phyloP scores from a whole-genome alignment of 2,888 invertebrate species.

The Cosmia pyralina region DNA sequence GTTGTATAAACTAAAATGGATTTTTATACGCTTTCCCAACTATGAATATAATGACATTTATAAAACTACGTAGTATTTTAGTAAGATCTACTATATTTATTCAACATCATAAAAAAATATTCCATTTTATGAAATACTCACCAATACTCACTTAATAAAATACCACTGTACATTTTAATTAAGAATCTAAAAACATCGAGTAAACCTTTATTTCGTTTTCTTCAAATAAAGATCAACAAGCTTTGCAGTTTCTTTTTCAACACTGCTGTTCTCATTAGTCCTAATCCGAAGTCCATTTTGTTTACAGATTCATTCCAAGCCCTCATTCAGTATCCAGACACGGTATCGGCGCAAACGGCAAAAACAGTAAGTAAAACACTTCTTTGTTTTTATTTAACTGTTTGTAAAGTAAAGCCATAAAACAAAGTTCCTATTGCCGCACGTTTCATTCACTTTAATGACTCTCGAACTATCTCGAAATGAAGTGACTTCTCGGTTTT shows the following conservation, averaged over 20 bases:
- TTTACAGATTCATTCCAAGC: constrained; percentile 98
- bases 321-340: constrained; percentile 99
- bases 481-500: constrained; percentile 76
- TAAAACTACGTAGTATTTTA: neutral
- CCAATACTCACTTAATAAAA: neutral
- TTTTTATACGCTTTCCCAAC: neutral
- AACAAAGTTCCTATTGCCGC: constrained; percentile 87
- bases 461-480: constrained; percentile 84
- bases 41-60: neutral
- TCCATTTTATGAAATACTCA: neutral
- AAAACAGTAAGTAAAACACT: constrained; percentile 94
- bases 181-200: constrained; percentile 35
- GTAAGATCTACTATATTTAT: neutral
- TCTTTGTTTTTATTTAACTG: constrained; percentile 86
- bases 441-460: constrained; percentile 88
- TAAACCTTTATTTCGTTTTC: constrained; percentile 32
- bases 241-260: constrained; percentile 53
- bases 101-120: neutral
- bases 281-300: constrained; percentile 70
- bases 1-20: neutral
- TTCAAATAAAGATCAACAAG: constrained; percentile 58
- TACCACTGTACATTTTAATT: constrained; percentile 30
- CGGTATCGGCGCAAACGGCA: constrained; percentile 98
- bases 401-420: constrained; percentile 85
- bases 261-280: constrained; percentile 55